Conservation (phyloP, 2,797 vertebrate genomes). For the Bovichtus diacanthus region DNA sequence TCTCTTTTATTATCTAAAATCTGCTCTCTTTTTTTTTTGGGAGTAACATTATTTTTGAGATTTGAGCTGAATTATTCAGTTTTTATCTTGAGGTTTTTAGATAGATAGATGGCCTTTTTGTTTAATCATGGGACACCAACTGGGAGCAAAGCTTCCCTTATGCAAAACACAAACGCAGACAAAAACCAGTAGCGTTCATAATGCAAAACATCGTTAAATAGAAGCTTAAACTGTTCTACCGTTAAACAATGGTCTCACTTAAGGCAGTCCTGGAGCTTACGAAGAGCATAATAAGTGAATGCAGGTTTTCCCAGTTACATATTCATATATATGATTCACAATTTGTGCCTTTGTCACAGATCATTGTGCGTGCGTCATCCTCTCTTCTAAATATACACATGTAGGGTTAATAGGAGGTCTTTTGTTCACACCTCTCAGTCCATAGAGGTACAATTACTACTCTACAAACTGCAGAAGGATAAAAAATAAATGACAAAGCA, state of each 20-base stretch:
- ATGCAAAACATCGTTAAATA: too few species aligned
- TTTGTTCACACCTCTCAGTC: conserved; percentile 10
- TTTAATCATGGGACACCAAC: too few species aligned
- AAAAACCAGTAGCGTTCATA: too few species aligned
- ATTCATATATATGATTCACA: neutral
- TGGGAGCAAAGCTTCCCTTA: too few species aligned
- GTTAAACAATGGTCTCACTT: too few species aligned
- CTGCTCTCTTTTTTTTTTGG: too few species aligned
- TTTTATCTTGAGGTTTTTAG: neutral
- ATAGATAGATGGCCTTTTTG: too few species aligned
- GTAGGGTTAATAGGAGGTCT: neutral
- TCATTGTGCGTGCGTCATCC: neutral
- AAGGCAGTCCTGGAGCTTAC: too few species aligned
- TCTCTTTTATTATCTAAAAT: neutral
- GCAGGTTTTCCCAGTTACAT: too few species aligned
- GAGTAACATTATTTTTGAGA: neutral
- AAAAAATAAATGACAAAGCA: neutral
- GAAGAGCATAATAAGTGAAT: too few species aligned
- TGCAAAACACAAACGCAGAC: too few species aligned
- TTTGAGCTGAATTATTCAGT: neutral
- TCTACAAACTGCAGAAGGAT: neutral
- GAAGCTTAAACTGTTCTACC: too few species aligned
- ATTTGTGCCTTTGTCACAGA: neutral
- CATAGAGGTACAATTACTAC: neutral
- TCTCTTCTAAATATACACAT: neutral